Conservation (phyloP, 2,888 invertebrate genomes). For the Lepeophtheirus nordmannii region DNA sequence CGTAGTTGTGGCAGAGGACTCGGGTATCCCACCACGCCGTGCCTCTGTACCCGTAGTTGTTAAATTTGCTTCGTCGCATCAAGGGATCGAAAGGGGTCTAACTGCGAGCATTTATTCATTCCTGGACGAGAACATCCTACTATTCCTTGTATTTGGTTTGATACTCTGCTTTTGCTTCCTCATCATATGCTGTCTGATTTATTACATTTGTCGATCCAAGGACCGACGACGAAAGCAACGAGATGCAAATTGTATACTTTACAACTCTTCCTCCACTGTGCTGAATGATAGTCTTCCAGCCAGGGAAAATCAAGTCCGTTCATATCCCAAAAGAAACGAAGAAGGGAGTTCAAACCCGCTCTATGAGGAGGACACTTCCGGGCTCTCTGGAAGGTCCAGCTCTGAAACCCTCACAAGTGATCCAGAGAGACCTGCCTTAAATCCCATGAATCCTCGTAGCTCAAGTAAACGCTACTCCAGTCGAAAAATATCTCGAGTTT, state of each 20-base stretch:
- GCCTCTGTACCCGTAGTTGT: slow-evolving; percentile 29
- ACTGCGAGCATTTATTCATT: slow-evolving; percentile 32
- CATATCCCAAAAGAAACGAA: no score
- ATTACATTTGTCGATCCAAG: slow-evolving; percentile 47
- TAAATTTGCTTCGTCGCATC: neutral
- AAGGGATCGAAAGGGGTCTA: slow-evolving; percentile 26
- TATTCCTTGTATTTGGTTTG: slow-evolving; percentile 51
- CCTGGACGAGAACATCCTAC: slow-evolving; percentile 37
- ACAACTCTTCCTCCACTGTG: neutral
- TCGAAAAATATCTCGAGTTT: neutral
- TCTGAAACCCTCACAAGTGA: neutral
- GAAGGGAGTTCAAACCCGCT: neutral
- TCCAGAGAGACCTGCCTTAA: neutral
- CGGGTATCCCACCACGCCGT: slow-evolving; percentile 63
- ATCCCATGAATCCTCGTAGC: slow-evolving; percentile 7
- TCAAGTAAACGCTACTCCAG: slow-evolving; percentile 1
- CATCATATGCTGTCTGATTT: slow-evolving; percentile 55
- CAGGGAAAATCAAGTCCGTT: neutral
- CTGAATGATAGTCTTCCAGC: neutral
- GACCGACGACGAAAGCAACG: neutral
- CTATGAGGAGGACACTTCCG: neutral
- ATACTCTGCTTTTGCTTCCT: slow-evolving; percentile 55
- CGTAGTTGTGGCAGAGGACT: slow-evolving; percentile 66
- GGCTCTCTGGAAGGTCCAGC: slow-evolving; percentile 1
- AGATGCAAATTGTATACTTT: neutral